Evolutionary conservation across 2,797 vertebrate species (phyloP), one percentile per base, ranked within the genome.

Genomic region (Xenopus petersii): DNA sequence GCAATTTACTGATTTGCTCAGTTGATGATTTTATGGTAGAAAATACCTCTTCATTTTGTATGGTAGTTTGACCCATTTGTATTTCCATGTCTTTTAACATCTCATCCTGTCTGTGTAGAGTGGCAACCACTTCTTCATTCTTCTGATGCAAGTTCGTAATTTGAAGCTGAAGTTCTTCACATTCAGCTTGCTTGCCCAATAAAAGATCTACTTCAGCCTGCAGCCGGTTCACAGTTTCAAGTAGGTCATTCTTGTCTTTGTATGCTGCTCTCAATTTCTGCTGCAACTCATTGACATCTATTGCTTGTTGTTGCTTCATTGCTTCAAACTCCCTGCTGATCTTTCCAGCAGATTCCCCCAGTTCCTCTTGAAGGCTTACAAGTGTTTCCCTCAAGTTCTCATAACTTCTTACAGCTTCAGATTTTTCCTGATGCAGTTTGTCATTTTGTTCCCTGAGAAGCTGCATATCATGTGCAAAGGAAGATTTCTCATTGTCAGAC

Each of bases 221-320:
- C 7, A 95, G 86, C 17, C 10, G 77, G 81, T 89, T 90, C 60
- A 93, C 70, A 56, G 84, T 89, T 84, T 93, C 91, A 77, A 88
- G 85, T 60, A 95, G 83, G 75, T 74, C n/a, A 75, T 93, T 92
- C 62, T 88, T 95, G 81, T 97, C 93, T 63, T 89, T 93, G 78
- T 92, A 93, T 67, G 91, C 84, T 77, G 85, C 83, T 69, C 90
- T 82, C 47, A 94, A 87, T 67, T 92, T 93, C 62, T 94, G 90
- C 49, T 96, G 93, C 47, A 97, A 89, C 26, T 93, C 91, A 79
- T 81, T 86, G 73, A 95, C 82, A 74, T 92, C 90, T 54, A 82
- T 86, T 17, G 91, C 89, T 62, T 92, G 93, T 72, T 96, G 93
- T 12, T 96, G 92, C 80, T 91, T 95, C 92, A 95, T 93, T 36